Percentiles rank a stretch among this genome's conserved stretches.
Evolutionary conservation across 2,113 vertebrate species (phyloP).

Genomic region (Brevimyrus niger): DNA sequence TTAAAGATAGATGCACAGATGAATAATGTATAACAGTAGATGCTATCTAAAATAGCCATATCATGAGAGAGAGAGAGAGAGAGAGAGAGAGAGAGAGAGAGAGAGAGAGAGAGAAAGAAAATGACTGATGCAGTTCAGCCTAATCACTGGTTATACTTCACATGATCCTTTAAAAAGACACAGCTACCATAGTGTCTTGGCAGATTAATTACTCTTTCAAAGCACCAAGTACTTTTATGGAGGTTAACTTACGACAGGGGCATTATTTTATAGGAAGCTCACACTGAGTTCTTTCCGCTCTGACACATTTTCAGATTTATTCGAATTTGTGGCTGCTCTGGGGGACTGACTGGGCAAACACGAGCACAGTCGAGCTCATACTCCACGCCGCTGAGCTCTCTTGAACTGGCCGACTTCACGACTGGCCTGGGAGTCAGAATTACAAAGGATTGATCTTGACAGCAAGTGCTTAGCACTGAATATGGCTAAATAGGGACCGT

Average conservation of each 20-base stretch:
- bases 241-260: background rate
- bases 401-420: background rate
- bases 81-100: background rate
- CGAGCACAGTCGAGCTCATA: background rate
- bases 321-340: background rate
- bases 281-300: background rate
- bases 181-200: background rate
- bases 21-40: background rate
- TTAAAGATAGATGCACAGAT: background rate
- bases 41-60: background rate
- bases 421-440: background rate
- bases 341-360: background rate
- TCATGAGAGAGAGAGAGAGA: background rate
- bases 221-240: background rate
- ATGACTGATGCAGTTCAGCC: background rate
- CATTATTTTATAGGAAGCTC: background rate
- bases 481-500: background rate
- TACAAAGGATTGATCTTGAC: background rate
- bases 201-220: conserved; percentile 2
- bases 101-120: background rate
- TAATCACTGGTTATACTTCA: background rate
- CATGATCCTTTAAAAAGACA: background rate
- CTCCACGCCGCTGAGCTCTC: background rate
- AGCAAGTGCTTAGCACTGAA: background rate
- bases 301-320: background rate